Percentiles rank a stretch among this genome's conserved stretches.
These are phyloP conservation scores for Meles meles DNA, from an alignment of 2,113 vertebrate genomes.

Conservation along the genomic window DNA sequence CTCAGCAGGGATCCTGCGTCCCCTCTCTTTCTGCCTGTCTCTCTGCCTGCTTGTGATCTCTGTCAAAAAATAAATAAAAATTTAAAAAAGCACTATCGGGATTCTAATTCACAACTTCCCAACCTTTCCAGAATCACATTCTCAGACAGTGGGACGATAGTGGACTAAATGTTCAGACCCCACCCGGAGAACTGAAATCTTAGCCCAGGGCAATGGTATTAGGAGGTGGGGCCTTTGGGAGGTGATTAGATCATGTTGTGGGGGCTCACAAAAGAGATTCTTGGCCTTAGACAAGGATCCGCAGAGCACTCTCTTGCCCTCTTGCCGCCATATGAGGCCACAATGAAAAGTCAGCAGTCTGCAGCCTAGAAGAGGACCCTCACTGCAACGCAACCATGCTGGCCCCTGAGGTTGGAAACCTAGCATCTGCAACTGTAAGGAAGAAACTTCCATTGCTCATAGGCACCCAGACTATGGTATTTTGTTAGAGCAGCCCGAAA, in stretches of 20 bases:
- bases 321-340: not conserved
- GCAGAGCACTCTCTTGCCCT: not conserved
- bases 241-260: not conserved
- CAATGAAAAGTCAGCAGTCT: not conserved
- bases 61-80: too few species aligned
- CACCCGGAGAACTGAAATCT: too few species aligned
- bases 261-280: not conserved
- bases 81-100: not conserved
- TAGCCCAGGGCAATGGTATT: not conserved
- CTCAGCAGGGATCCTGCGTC: too few species aligned
- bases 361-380: not conserved
- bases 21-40: too few species aligned
- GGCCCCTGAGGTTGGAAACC: not conserved
- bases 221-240: not conserved
- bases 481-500: not conserved
- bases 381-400: rapidly evolving
- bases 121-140: not conserved
- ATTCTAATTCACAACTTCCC: not conserved
- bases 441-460: not conserved
- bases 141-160: not conserved
- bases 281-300: not conserved
- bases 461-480: not conserved
- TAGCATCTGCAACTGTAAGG: not conserved
- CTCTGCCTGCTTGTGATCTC: too few species aligned
- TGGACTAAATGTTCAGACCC: not conserved